Evolutionary conservation across 2,888 invertebrate genomes (phyloP), one percentile per base, ranked within the genome.

Genomic region (Stegana nigrithorax): DNA sequence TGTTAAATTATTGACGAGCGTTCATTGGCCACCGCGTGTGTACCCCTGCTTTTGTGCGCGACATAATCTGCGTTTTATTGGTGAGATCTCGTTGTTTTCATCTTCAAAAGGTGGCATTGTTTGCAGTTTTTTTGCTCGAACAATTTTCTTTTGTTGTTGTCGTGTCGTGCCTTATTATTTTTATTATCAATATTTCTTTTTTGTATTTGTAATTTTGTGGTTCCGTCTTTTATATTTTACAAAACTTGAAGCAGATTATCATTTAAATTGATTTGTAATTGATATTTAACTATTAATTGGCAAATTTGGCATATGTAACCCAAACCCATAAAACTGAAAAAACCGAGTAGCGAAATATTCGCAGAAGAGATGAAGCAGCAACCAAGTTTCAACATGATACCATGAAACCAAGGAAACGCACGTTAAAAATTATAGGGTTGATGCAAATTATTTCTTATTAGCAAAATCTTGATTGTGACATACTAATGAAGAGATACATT

Each of bases 261-360:
- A 71, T 67, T 66, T 69, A 65, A 69, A 78, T 72, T 73, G 78
- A 71, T 74, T 66, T 72, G 68, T 73, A 72, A 71, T 81, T 70
- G 68, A 75, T 72, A 67, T 64, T 68, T 68, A 63, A 67, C 57
- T 50, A 60, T 77, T 60, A 68, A 64, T 71, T 70, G 67, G 62
- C 64, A 39, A 27, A 39, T 62, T 78, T 60, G n/a, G n/a, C n/a
- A n/a, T n/a, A n/a, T n/a, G n/a, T n/a, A n/a, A n/a, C n/a, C n/a
- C n/a, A n/a, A n/a, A n/a, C n/a, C n/a, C n/a, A n/a, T n/a, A n/a
- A n/a, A n/a, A n/a, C n/a, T n/a, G n/a, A n/a, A n/a, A n/a, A n/a
- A n/a, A n/a, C n/a, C n/a, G n/a, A n/a, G n/a, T n/a, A n/a, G 75
- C 68, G 10, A 65, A 67, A 59, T n/a, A 17, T 60, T 63, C 4